Evolutionary conservation across 2,113 vertebrate genomes (phyloP), one percentile per base, ranked within the genome.

Genomic region (Tursiops truncatus): DNA sequence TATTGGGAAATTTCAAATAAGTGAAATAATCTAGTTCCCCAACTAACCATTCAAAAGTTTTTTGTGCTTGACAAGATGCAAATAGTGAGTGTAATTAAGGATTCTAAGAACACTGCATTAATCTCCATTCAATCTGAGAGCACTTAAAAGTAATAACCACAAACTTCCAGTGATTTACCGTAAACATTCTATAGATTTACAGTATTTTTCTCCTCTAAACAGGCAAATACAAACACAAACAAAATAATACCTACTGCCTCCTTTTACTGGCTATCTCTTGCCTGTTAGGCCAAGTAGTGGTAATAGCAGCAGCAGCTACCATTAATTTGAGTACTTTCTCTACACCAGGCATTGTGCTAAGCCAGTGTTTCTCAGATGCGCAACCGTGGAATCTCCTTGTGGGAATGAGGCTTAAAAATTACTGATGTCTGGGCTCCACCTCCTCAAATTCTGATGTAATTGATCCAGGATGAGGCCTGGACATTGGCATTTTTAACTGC

Each of bases 121-220:
- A 41, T 87, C 44, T 36, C 80, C 6, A 80, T 73, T 94, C 67
- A 12, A 70, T 56, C 26, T 84, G 58, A 89, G 56, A 67, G 28
- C 8, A 10, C 71, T 94, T 96, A 87, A 92, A 96, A 96, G 76
- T 94, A 71, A 80, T 47, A 47, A 87, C 41, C n/a, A 79, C 8
- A 71, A 60, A 38, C 17, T 62, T 93, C 23, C 33, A n/a, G 28
- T 95, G 60, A 70, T 76, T 92, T 90, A 74, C 36, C 17, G 13
- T 89, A 94, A 90, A 50, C 26, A 60, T 86, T 33, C 74, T 31
- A 44, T 87, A 90, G 25, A 68, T 73, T 93, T 81, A 26, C 0
- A 89, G 33, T 89, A 47, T 73, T 95, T 83, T 91, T 95, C 13
- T 96, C 20, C 76, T 33, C 53, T 26, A 84, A 65, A 65, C 11